phyloP scores from a whole-genome alignment of 2,888 invertebrate genomes.

The Opisthograptis luteolata region DNA sequence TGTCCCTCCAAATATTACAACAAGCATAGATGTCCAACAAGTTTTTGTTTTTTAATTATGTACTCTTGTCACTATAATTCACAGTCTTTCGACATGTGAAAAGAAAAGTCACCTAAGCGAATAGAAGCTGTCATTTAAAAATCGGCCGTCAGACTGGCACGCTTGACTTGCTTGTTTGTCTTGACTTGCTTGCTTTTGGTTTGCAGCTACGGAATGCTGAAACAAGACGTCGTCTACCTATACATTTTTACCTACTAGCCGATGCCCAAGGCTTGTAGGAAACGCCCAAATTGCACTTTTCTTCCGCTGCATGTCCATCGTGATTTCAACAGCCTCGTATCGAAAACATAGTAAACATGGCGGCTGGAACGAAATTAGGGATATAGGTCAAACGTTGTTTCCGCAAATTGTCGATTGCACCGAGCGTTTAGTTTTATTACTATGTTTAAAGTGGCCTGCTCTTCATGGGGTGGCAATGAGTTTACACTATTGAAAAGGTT shows the following conservation, averaged over 20 bases:
- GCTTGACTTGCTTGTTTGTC: too few species aligned
- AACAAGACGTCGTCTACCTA: too few species aligned
- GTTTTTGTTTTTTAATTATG: too few species aligned
- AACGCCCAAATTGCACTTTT: slow-evolving; percentile 60
- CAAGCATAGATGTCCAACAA: too few species aligned
- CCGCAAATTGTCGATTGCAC: slow-evolving; percentile 38
- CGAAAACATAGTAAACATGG: slow-evolving; percentile 49
- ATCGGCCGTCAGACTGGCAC: too few species aligned
- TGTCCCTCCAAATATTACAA: too few species aligned
- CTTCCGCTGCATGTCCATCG: slow-evolving; percentile 53
- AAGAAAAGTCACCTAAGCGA: too few species aligned
- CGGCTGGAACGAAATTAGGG: slow-evolving; percentile 45
- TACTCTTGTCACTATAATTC: too few species aligned
- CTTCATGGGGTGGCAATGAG: slow-evolving; percentile 27
- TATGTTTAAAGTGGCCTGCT: slow-evolving; percentile 31
- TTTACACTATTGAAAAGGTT: background rate
- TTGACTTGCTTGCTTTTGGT: too few species aligned
- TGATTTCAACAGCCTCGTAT: slow-evolving; percentile 43
- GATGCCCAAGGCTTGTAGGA: slow-evolving; percentile 40
- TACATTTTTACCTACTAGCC: background rate
- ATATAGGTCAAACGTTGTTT: slow-evolving; percentile 60
- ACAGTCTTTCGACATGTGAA: too few species aligned
- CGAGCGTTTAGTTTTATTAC: slow-evolving; percentile 35
- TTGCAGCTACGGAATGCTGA: too few species aligned
- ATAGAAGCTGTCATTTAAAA: too few species aligned